Percentiles rank a stretch among this genome's conserved stretches.
Conservation (phyloP, 2,797 vertebrate species). For the Xenops minutus region DNA sequence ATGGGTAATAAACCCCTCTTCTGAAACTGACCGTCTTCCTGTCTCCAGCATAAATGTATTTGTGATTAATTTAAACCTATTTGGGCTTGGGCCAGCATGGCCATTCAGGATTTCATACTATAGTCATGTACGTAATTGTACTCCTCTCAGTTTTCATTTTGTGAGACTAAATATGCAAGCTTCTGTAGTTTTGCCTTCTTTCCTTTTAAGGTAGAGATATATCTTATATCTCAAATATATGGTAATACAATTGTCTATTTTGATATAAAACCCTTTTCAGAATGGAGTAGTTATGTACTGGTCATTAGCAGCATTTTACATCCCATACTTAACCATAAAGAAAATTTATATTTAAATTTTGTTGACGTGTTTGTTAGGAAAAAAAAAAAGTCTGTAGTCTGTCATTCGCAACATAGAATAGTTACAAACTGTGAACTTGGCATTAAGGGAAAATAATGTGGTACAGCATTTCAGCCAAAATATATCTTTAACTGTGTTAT, state of each 20-base stretch:
- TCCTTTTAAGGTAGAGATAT: not conserved
- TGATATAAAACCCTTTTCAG: not conserved
- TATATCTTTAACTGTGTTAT: not conserved
- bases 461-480: not conserved
- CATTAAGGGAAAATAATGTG: not conserved
- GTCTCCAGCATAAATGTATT: not conserved
- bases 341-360: not conserved
- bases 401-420: not conserved
- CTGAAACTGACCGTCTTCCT: not conserved
- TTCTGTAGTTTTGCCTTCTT: not conserved
- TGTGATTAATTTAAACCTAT: not conserved
- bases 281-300: not conserved
- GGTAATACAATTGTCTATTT: not conserved
- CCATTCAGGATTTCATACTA: not conserved
- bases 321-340: not conserved
- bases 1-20: not conserved
- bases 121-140: not conserved
- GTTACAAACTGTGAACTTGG: not conserved
- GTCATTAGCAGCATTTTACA: not conserved
- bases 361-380: not conserved
- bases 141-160: not conserved
- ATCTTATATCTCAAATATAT: not conserved
- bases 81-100: not conserved
- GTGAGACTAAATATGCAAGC: not conserved
- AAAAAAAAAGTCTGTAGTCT: not conserved